Evolutionary conservation across 1,140 invertebrate genomes (phyloP).

Genomic region (Monochamus saltuarius): DNA sequence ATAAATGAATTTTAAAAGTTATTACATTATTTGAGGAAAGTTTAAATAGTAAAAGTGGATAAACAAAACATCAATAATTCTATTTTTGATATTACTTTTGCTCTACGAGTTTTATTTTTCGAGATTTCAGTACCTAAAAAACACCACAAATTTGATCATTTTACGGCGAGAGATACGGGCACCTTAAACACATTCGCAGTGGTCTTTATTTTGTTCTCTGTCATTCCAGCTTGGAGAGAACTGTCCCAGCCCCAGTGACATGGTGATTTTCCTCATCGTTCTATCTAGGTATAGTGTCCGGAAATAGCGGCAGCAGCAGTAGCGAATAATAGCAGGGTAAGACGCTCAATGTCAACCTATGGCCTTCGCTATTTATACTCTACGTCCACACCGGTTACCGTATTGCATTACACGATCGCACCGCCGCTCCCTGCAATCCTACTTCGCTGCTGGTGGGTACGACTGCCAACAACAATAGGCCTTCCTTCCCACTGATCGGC

Average conservation of each 20-base stretch:
- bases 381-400: slow-evolving; percentile 9
- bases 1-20: too few relatives aligned
- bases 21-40: too few relatives aligned
- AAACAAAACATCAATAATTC: too few relatives aligned
- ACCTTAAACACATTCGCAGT: too few relatives aligned
- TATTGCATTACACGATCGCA: not conserved
- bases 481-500: slow-evolving; percentile 11
- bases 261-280: not conserved
- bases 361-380: slow-evolving; percentile 12
- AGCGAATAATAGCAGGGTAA: slow-evolving; percentile 11
- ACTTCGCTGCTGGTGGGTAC: slow-evolving; percentile 6
- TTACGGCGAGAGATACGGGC: too few relatives aligned
- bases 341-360: slow-evolving; percentile 19
- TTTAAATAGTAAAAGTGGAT: too few relatives aligned
- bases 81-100: too few relatives aligned
- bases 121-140: too few relatives aligned
- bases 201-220: too few relatives aligned
- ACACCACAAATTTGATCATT: too few relatives aligned
- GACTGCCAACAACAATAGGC: slow-evolving; percentile 11
- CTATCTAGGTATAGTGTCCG: slow-evolving; percentile 10
- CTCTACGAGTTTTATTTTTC: too few relatives aligned
- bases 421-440: slow-evolving; percentile 9
- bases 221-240: not conserved
- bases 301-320: slow-evolving; percentile 13
- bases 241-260: slow-evolving; percentile 2